A percentile compares a stretch with the other conserved stretches of the same genome.
These are phyloP conservation scores for Xylocopa sonorina DNA, from an alignment of 1,140 invertebrate species.

Conservation along the genomic window DNA sequence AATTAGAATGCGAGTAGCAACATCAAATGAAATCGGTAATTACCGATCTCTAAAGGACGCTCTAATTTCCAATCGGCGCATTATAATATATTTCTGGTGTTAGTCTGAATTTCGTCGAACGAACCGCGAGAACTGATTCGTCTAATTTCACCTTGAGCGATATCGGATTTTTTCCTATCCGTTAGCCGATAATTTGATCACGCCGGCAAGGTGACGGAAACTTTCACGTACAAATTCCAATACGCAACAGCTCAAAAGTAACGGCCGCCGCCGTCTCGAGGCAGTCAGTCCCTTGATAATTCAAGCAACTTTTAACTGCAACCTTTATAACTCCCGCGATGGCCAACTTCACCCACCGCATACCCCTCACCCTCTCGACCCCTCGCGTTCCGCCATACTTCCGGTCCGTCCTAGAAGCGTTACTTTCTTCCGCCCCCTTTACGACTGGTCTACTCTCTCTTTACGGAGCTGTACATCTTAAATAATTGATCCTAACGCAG, in stretches of 20 bases:
- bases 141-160: neutral
- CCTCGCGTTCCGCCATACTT: conserved; percentile 43
- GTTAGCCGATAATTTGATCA: conserved; percentile 21
- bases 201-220: neutral
- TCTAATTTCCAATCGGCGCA: too few relatives aligned
- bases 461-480: conserved; percentile 75
- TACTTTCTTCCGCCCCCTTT: conserved; percentile 75
- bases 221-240: conserved; percentile 46
- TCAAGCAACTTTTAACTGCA: conserved; percentile 79
- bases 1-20: too few relatives aligned
- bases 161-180: neutral
- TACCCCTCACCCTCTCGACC: neutral
- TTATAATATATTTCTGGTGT: too few relatives aligned
- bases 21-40: neutral
- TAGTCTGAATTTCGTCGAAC: too few relatives aligned
- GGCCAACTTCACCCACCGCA: too few relatives aligned
- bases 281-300: conserved; percentile 75
- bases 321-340: conserved; percentile 75
- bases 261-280: conserved; percentile 48
- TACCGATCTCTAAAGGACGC: too few relatives aligned
- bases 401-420: conserved; percentile 70
- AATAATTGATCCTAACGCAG: conserved; percentile 82
- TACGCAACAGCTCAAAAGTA: conserved; percentile 57
- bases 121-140: too few relatives aligned
- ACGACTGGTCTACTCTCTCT: conserved; percentile 77